Percentiles rank a stretch among this genome's conserved stretches.
Evolutionary conservation across 2,888 invertebrate genomes (phyloP).

Genomic region (Dione juno): DNA sequence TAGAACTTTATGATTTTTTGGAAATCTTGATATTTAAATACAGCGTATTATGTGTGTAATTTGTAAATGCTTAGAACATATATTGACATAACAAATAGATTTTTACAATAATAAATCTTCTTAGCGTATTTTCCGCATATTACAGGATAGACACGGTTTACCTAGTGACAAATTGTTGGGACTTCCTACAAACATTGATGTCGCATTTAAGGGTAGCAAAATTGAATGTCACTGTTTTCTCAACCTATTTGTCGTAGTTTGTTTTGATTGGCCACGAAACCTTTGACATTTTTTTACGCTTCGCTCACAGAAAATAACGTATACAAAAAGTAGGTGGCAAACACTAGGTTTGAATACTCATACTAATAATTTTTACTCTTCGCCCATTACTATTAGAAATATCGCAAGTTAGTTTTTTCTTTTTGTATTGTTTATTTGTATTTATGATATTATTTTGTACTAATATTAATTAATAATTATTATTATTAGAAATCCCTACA

Average conservation of each 20-base stretch:
- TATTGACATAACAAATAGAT: not conserved
- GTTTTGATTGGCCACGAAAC: not conserved
- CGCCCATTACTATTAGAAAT: too few species aligned
- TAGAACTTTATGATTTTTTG: too few species aligned
- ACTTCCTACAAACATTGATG: slow-evolving; percentile 9
- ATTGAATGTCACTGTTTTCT: not conserved
- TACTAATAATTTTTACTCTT: too few species aligned
- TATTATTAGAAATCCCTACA: too few species aligned
- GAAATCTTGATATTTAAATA: too few species aligned
- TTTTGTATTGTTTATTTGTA: not conserved
- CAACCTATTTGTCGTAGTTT: not conserved
- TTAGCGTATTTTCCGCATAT: not conserved
- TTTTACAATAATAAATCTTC: not conserved
- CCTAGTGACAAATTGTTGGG: slow-evolving; percentile 11
- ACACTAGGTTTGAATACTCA: too few species aligned
- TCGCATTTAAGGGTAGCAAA: not conserved
- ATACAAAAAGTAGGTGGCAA: too few species aligned
- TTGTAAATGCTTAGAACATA: too few species aligned
- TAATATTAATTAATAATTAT: too few species aligned
- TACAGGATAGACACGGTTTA: slow-evolving; percentile 9
- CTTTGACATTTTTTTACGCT: not conserved
- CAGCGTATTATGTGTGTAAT: too few species aligned
- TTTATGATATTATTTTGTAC: not conserved
- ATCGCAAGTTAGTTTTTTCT: too few species aligned
- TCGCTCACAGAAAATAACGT: not conserved